Percentiles rank a stretch among this genome's conserved stretches.
Conservation (phyloP, 2,888 invertebrate species). For the Patella caerulea region DNA sequence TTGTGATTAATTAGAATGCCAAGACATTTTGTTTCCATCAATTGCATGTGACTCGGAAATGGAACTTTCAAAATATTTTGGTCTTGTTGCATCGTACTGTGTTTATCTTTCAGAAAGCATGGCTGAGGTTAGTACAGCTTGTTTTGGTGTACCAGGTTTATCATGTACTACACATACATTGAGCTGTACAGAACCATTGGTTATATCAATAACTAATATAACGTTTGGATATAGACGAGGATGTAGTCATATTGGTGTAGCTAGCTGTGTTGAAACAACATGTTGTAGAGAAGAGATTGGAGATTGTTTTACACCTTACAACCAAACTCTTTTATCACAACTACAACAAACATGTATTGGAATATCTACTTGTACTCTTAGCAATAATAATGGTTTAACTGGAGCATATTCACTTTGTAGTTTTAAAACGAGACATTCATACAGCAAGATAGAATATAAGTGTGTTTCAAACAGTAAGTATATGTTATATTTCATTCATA, state of each 20-base stretch:
- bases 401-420: too few relatives aligned
- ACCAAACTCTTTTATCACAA: not conserved
- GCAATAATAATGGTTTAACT: too few relatives aligned
- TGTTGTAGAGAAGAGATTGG: not conserved
- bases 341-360: not conserved
- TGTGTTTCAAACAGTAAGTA: not conserved
- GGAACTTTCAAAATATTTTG: too few relatives aligned
- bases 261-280: not conserved
- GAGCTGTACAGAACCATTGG: not conserved
- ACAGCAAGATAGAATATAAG: constrained; percentile 3
- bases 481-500: too few relatives aligned
- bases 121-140: not conserved
- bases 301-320: not conserved
- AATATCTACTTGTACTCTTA: not conserved
- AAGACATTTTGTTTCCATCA: too few relatives aligned
- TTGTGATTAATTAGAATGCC: too few relatives aligned
- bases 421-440: too few relatives aligned
- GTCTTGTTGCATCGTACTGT: too few relatives aligned
- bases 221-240: not conserved
- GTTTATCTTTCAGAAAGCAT: too few relatives aligned
- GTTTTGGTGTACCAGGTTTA: not conserved
- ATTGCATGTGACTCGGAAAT: too few relatives aligned
- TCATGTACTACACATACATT: not conserved
- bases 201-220: not conserved
- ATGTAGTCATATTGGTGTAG: not conserved